These are phyloP conservation scores for Caenorhabditis imperialis DNA, from an alignment of 2,888 invertebrate species.

Conservation along the genomic window DNA sequence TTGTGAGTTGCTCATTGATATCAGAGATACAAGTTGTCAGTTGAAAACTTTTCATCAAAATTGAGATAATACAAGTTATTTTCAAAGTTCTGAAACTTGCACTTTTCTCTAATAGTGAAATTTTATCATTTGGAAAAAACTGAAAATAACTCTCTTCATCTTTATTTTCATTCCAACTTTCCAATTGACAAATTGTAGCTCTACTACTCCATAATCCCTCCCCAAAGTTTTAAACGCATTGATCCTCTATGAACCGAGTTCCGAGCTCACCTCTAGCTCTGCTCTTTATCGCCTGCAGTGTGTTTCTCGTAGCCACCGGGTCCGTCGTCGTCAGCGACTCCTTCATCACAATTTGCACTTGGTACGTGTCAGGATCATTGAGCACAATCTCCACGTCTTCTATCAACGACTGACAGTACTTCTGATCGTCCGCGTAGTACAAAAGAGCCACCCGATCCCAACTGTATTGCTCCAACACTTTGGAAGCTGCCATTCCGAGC, in stretches of 20 bases:
- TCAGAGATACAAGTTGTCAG: too few species aligned
- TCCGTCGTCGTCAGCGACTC: neutral
- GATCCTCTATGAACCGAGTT: too few species aligned
- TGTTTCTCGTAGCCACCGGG: neutral
- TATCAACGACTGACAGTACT: constrained; percentile 47
- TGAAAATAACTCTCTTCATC: too few species aligned
- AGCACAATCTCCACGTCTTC: constrained; percentile 43
- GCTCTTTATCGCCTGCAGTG: constrained; percentile 10
- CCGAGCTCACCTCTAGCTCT: constrained; percentile 28
- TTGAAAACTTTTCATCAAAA: too few species aligned
- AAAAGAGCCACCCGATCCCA: constrained; percentile 47
- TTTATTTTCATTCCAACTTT: too few species aligned
- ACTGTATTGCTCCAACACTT: constrained; percentile 38
- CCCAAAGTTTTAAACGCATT: too few species aligned
- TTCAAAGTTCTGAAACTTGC: too few species aligned
- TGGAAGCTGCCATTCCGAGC: constrained; percentile 39
- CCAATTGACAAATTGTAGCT: neutral
- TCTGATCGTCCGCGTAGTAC: constrained; percentile 29
- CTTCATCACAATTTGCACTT: constrained; percentile 32
- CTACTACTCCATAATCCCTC: too few species aligned
- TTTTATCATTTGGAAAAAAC: too few species aligned
- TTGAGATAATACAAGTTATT: too few species aligned
- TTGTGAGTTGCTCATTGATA: too few species aligned
- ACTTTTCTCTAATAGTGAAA: too few species aligned
- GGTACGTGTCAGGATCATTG: constrained; percentile 13